A percentile compares a stretch with the other conserved stretches of the same genome.
Evolutionary conservation across 2,888 invertebrate species (phyloP).

Genomic region (Oscheius sp.): DNA sequence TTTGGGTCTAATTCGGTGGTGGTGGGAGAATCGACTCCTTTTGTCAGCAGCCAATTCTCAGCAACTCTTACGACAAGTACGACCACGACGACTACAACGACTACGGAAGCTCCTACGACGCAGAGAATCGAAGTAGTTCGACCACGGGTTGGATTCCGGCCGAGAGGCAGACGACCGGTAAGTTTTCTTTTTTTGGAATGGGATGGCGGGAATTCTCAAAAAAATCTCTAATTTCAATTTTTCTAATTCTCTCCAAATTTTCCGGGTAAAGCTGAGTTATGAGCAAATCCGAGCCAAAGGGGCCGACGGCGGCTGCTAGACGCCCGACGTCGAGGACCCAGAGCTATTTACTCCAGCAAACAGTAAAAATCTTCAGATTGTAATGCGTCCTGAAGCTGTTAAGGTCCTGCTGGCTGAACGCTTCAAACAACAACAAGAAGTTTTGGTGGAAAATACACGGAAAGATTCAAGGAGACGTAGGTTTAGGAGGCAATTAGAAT

Average conservation of each 20-base stretch:
- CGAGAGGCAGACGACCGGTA: constrained; percentile 23
- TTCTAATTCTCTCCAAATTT: no score
- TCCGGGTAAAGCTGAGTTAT: no score
- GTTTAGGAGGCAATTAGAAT: not conserved
- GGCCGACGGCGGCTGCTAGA: no score
- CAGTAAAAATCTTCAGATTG: constrained; percentile 6
- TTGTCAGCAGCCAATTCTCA: not conserved
- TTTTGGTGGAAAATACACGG: not conserved
- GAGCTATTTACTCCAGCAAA: no score
- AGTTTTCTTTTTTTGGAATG: no score
- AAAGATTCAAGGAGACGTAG: constrained; percentile 16
- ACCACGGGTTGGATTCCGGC: constrained; percentile 16
- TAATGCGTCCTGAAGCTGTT: constrained; percentile 14
- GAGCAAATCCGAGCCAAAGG: no score
- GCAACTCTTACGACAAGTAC: constrained; percentile 21
- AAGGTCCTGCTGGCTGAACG: constrained; percentile 19
- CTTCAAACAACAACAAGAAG: constrained; percentile 19
- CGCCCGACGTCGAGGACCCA: no score
- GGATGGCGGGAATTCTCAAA: not conserved
- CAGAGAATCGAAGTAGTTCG: constrained; percentile 4
- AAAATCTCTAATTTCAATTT: no score
- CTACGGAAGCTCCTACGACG: not conserved
- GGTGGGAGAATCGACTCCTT: not conserved
- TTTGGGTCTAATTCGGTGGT: not conserved
- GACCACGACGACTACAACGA: constrained; percentile 23